These are phyloP conservation scores for Rostratula benghalensis DNA, from an alignment of 2,113 vertebrate genomes.

Conservation along the genomic window DNA sequence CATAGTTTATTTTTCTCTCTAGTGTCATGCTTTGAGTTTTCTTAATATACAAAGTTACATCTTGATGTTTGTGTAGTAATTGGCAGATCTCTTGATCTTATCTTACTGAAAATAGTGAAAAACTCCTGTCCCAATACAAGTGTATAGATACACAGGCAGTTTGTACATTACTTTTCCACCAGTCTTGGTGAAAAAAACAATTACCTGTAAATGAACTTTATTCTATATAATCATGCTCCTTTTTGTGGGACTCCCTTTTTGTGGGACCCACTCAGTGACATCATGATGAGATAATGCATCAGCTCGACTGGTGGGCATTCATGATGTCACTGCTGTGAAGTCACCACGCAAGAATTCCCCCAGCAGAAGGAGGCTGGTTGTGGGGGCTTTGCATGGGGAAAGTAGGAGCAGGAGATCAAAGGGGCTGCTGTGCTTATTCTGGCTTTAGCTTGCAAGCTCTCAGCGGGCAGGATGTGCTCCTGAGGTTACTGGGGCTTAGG, in stretches of 20 bases:
- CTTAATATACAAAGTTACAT: background rate
- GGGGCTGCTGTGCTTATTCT: background rate
- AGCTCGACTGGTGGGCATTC: fast-evolving
- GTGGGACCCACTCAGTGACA: background rate
- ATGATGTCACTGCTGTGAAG: background rate
- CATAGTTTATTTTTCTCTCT: background rate
- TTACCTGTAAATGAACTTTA: background rate
- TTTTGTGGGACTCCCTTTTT: background rate
- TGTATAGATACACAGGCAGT: background rate
- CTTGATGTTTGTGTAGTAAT: background rate
- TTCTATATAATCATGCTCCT: background rate
- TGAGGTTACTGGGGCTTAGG: fast-evolving
- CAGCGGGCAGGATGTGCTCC: fast-evolving
- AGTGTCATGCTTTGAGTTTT: background rate
- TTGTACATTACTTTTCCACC: background rate
- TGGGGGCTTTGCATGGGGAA: fast-evolving
- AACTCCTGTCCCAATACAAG: background rate
- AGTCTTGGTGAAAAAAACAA: background rate
- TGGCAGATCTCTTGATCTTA: conserved; percentile 2
- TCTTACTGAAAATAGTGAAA: background rate
- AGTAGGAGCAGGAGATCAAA: background rate
- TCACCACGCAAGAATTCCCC: background rate
- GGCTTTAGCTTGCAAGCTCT: background rate
- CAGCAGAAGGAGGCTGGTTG: background rate
- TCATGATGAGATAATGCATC: background rate